Evolutionary conservation across 2,888 invertebrate species (phyloP), one percentile per base, ranked within the genome.

Genomic region (Mellilla xanthometata): DNA sequence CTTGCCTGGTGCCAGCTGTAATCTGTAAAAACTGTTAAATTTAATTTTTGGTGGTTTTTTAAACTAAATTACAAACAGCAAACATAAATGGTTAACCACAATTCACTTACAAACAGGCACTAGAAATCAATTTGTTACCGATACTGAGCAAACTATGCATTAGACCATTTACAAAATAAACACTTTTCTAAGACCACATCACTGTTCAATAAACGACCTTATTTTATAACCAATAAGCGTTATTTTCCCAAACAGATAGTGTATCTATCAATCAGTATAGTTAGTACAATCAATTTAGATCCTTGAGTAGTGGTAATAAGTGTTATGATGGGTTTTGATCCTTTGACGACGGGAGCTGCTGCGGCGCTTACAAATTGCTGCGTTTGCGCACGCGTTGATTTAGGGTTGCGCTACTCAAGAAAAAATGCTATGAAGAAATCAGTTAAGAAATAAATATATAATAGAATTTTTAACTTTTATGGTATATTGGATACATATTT

Each of bases 341-440:
- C 57, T 60, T 58, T 56, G 60, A 56, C 52, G 58, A 57, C 52
- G 52, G 58, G 51, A 56, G 72, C 49, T 28, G 39, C 35, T 65
- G 72, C 65, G 74, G 65, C 54, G 62, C 68, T 70, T 80, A 82
- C 81, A 81, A 82, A 81, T 82, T 81, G 72, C 72, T 57, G 59
- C 65, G 68, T 70, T 68, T 66, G 66, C 62, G 70, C 76, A 76
- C 80, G 78, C 76, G 76, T 69, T 59, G 12, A 1, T 3, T 4
- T 67, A 80, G 79, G 79, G 79, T 41, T 78, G 68, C n/a, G n/a
- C 1, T 54, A 42, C 29, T 38, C n/a, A n/a, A n/a, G n/a, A n/a
- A n/a, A n/a, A n/a, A n/a, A n/a, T n/a, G n/a, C n/a, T n/a, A n/a
- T n/a, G n/a, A n/a, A n/a, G n/a, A n/a, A n/a, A n/a, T n/a, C n/a